Evolutionary conservation across 2,113 vertebrate species (phyloP), one percentile per base, ranked within the genome.

Genomic region (Dryoscopus gambensis): DNA sequence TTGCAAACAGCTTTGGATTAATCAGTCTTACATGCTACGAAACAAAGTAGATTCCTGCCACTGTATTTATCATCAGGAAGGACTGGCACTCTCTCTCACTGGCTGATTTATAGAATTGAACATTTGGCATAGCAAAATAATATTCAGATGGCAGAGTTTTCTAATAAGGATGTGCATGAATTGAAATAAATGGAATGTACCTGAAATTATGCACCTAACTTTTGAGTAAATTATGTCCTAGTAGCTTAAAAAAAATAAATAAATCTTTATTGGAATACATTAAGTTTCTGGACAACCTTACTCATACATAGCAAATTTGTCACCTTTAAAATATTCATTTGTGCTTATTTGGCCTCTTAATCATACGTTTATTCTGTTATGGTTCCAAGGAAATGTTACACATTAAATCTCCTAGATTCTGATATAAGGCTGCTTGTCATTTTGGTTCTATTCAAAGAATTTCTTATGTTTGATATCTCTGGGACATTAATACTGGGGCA

Each of bases 1-100:
- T 96, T 97, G 92, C 91, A 96, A 96, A 95, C 95, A 96, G 88
- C 87, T 96, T 95, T 62, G 93, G 88, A 92, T 96, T 97, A 97
- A 96, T 94, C 93, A 95, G 84, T 33, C 89, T 96, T 93, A 90
- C 80, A 76, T 74, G 87, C 67, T 89, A 82, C 78, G 79, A 94
- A 97, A 96, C 94, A 91, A 95, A 95, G 95, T 93, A 93, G 75
- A 94, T 96, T 95, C 68, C 82, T 94, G 91, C 77, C 73, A 85
- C 92, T 73, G 91, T 91, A 96, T 93, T 94, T 73, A 69, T 92
- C 89, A 84, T 63, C 70, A 91, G 67, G 84, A 95, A 69, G 53
- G 82, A 37, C 90, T 96, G 95, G 90, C 71, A 95, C 53, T 56
- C n/a, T 84, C 64, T 81, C 76, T 86, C 64, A 59, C 49, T 71